These are phyloP conservation scores for Eristalis pertinax DNA, from an alignment of 2,888 invertebrate species.

Conservation along the genomic window DNA sequence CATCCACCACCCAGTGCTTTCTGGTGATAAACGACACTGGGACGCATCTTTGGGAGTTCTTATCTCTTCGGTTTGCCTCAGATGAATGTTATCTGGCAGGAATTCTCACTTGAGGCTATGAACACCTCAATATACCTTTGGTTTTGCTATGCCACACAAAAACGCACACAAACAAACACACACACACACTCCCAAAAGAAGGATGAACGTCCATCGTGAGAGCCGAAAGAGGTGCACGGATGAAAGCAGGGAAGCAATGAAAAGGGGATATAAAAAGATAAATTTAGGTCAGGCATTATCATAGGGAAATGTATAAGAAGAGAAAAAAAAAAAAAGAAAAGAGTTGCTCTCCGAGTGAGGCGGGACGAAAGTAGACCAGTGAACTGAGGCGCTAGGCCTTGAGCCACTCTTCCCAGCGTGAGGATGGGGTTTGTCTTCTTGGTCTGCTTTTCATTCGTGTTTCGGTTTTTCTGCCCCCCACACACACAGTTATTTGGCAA, in stretches of 20 bases:
- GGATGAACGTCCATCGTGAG: background rate
- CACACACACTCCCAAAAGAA: no score
- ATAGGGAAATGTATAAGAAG: slow-evolving; percentile 25
- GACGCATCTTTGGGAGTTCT: slow-evolving; percentile 19
- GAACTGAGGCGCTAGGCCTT: slow-evolving; percentile 62
- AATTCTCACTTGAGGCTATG: slow-evolving; percentile 51
- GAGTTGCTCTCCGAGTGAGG: background rate
- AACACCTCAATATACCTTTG: slow-evolving; percentile 43
- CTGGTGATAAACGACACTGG: slow-evolving; percentile 48
- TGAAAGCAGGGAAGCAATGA: slow-evolving; percentile 23
- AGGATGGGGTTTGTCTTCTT: background rate
- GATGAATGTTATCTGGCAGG: slow-evolving; percentile 66
- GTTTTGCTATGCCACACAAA: background rate
- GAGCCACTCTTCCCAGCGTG: slow-evolving; percentile 46
- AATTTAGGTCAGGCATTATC: slow-evolving; percentile 70
- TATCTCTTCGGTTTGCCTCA: slow-evolving; percentile 47
- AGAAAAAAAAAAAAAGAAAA: background rate
- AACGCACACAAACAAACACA: background rate
- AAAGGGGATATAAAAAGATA: slow-evolving; percentile 49
- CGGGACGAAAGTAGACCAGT: slow-evolving; percentile 50
- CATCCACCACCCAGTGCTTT: background rate
- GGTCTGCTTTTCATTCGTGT: background rate
- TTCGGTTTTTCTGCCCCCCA: background rate
- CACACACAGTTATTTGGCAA: background rate
- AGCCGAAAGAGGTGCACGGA: slow-evolving; percentile 1